Evolutionary conservation across 1,140 invertebrate genomes (phyloP).

Genomic region (Bicyclus anynana): DNA sequence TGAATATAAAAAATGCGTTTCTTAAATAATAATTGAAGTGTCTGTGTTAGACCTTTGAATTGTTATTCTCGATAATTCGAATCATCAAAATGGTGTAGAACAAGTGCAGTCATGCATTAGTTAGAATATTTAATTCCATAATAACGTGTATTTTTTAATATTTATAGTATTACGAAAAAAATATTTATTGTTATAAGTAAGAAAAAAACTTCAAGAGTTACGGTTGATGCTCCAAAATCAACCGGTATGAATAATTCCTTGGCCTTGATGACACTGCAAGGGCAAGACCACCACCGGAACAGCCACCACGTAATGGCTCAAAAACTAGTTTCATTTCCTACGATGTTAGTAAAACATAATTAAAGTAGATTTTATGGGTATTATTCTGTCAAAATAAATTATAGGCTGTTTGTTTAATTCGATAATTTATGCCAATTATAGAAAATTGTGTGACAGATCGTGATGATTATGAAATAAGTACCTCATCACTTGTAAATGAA

Average conservation of each 20-base stretch:
- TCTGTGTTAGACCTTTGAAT: no score
- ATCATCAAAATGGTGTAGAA: background rate
- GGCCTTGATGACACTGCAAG: slow-evolving; percentile 7
- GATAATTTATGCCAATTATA: background rate
- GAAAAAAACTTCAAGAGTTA: background rate
- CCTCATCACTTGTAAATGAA: no score
- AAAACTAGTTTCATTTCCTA: background rate
- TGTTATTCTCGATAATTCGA: background rate
- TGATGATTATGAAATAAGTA: no score
- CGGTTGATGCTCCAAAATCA: background rate
- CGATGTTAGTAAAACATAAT: background rate
- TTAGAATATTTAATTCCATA: no score
- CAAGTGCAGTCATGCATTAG: no score
- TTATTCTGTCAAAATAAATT: background rate
- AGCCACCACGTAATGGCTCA: background rate
- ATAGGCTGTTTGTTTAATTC: background rate
- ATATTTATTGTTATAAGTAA: background rate
- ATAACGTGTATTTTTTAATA: no score
- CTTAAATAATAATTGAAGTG: no score
- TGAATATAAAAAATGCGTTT: no score
- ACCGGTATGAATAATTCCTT: background rate
- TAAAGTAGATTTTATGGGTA: background rate
- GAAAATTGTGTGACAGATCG: no score
- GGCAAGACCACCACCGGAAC: slow-evolving; percentile 13
- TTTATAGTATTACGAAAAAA: background rate